phyloP scores from a whole-genome alignment of 2,113 vertebrate species.

The Neofelis nebulosa region DNA sequence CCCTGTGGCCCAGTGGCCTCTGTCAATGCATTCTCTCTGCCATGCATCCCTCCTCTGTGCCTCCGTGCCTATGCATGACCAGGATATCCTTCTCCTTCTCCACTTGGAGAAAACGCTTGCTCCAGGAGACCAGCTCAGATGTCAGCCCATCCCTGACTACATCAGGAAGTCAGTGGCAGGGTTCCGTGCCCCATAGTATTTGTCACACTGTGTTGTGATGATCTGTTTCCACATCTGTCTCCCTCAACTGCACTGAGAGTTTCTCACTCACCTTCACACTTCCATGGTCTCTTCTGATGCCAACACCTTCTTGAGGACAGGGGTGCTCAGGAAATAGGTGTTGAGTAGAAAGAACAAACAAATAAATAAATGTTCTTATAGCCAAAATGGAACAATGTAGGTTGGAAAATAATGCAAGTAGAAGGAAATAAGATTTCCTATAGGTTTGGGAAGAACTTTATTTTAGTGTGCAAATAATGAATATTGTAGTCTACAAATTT shows the following conservation, averaged over 20 bases:
- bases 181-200: background rate
- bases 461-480: background rate
- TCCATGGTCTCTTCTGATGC: background rate
- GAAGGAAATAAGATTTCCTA: background rate
- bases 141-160: background rate
- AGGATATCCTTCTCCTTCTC: background rate
- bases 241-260: background rate
- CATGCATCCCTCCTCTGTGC: background rate
- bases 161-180: background rate
- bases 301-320: background rate
- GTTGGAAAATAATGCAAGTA: background rate
- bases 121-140: background rate
- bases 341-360: background rate
- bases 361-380: background rate
- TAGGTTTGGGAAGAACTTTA: background rate
- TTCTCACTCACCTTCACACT: background rate
- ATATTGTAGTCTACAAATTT: background rate
- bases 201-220: background rate
- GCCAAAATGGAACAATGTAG: background rate
- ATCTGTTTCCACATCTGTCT: background rate
- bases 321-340: background rate
- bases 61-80: background rate
- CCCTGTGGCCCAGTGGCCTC: background rate
- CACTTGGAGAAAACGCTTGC: background rate
- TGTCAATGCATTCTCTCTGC: background rate